These are phyloP conservation scores for Holacanthus passer DNA, from an alignment of 2,113 vertebrate species.

Conservation along the genomic window DNA sequence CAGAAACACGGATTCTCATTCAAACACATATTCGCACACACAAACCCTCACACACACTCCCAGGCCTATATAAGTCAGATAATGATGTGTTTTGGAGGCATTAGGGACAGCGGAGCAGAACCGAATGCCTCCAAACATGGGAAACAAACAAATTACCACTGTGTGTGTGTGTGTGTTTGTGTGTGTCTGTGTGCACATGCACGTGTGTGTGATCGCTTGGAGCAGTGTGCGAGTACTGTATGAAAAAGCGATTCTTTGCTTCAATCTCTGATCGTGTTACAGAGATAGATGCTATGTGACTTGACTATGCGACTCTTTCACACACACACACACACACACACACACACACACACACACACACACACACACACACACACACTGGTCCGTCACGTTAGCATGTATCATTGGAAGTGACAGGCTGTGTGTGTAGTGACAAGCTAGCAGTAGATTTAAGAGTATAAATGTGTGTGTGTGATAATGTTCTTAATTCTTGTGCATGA, in stretches of 20 bases:
- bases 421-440: slow-evolving; percentile 59
- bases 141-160: slow-evolving; percentile 79
- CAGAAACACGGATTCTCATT: slow-evolving; percentile 7
- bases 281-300: slow-evolving; percentile 69
- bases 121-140: slow-evolving; percentile 78
- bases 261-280: slow-evolving; percentile 69
- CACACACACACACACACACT: slow-evolving; percentile 26
- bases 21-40: slow-evolving; percentile 34
- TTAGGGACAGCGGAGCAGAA: slow-evolving; percentile 78
- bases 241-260: slow-evolving; percentile 75
- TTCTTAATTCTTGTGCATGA: slow-evolving; percentile 47
- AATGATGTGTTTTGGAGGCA: slow-evolving; percentile 82
- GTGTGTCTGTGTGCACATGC: neutral
- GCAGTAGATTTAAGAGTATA: slow-evolving; percentile 47
- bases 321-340: slow-evolving; percentile 26
- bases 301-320: slow-evolving; percentile 35
- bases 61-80: slow-evolving; percentile 78
- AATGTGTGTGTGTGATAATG: slow-evolving; percentile 53
- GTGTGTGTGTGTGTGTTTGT: slow-evolving; percentile 39
- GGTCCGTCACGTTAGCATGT: slow-evolving; percentile 53
- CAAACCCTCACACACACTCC: slow-evolving; percentile 60
- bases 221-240: slow-evolving; percentile 54
- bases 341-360: slow-evolving; percentile 33
- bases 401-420: slow-evolving; percentile 71
- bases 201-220: slow-evolving; percentile 36